phyloP scores from a whole-genome alignment of 2,888 invertebrate species.

The Morinoia aosen region DNA sequence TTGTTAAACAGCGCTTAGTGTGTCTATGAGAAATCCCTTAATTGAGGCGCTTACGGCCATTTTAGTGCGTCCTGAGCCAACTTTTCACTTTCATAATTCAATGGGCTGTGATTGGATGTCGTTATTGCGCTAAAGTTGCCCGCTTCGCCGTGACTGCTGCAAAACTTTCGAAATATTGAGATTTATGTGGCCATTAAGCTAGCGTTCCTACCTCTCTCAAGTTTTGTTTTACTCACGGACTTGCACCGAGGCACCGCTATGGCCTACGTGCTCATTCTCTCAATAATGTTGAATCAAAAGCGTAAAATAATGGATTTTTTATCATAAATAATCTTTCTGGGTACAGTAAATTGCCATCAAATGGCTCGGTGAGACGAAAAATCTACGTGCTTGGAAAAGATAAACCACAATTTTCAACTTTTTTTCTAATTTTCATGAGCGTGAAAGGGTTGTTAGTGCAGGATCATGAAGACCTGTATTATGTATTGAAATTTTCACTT shows the following conservation, averaged over 20 bases:
- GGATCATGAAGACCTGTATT: neutral
- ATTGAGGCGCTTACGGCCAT: neutral
- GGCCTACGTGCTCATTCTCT: neutral
- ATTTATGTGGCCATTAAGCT: constrained; percentile 36
- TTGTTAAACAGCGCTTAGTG: neutral
- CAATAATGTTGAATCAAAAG: neutral
- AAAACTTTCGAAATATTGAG: constrained; percentile 33
- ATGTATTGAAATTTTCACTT: too few relatives aligned
- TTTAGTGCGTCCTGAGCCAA: neutral
- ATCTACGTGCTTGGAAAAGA: too few relatives aligned
- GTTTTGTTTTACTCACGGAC: neutral
- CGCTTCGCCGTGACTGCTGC: constrained; percentile 21
- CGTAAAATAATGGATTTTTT: too few relatives aligned
- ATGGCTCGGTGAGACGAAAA: too few relatives aligned
- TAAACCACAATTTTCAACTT: neutral
- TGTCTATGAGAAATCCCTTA: constrained; percentile 3
- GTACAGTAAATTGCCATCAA: too few relatives aligned
- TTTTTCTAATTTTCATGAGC: neutral
- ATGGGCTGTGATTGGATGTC: neutral
- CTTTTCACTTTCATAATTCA: neutral
- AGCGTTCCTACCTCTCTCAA: neutral
- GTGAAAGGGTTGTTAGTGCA: neutral
- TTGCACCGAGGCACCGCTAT: neutral
- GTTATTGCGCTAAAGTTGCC: neutral
- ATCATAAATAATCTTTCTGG: too few relatives aligned